Conservation (phyloP, 2,888 invertebrate species). For the Poecilobothrus nobilitatus region DNA sequence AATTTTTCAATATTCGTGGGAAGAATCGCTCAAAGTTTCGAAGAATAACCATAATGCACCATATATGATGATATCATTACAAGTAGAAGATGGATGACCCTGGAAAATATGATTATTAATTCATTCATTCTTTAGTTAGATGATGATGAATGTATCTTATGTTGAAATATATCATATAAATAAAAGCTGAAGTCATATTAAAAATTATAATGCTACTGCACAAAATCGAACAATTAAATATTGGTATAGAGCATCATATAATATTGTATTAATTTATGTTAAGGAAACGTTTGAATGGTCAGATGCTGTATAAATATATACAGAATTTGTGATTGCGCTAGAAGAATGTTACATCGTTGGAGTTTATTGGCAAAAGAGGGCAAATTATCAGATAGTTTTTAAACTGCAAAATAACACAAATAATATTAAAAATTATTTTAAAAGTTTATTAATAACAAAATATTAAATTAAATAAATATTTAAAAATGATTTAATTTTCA, state of each 20-base stretch:
- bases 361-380: slow-evolving; percentile 11
- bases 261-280: slow-evolving; percentile 16
- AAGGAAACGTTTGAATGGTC: slow-evolving; percentile 13
- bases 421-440: no score
- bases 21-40: slow-evolving; percentile 13
- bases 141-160: no score
- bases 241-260: slow-evolving; percentile 13
- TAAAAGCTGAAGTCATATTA: slow-evolving; percentile 16
- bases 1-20: not conserved
- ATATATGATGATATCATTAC: slow-evolving; percentile 16
- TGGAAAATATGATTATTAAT: slow-evolving; percentile 12
- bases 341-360: slow-evolving; percentile 16
- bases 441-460: no score
- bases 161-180: not conserved
- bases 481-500: no score
- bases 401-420: slow-evolving; percentile 17
- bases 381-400: slow-evolving; percentile 13
- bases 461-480: no score
- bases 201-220: not conserved
- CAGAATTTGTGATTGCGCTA: not conserved
- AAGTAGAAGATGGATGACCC: not conserved
- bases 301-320: slow-evolving; percentile 13
- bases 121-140: slow-evolving; percentile 14
- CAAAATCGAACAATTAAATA: slow-evolving; percentile 14
- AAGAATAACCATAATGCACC: slow-evolving; percentile 15